Evolutionary conservation across 2,888 invertebrate species (phyloP).

Genomic region (Agrochola lota): DNA sequence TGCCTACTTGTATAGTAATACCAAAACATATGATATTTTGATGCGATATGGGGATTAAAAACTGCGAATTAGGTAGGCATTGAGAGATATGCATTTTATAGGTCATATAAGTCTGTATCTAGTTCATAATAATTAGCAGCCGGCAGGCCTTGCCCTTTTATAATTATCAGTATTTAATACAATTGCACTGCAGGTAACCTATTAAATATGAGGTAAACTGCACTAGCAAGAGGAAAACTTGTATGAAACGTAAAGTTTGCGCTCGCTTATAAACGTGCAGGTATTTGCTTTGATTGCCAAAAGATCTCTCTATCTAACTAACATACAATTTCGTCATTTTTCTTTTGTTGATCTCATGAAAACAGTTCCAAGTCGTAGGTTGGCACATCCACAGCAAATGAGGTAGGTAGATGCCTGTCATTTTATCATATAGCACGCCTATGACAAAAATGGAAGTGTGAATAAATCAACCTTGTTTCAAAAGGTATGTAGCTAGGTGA

Average conservation of each 20-base stretch:
- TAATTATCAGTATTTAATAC: constrained; percentile 46
- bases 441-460: constrained; percentile 57
- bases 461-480: constrained; percentile 57
- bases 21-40: constrained; percentile 39
- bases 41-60: constrained; percentile 37
- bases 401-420: constrained; percentile 5
- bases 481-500: constrained; percentile 49
- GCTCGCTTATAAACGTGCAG: constrained; percentile 4
- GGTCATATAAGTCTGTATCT: constrained; percentile 31
- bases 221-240: background rate
- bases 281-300: constrained; percentile 29
- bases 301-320: constrained; percentile 9
- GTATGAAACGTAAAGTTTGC: background rate
- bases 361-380: constrained; percentile 26
- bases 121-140: constrained; percentile 33
- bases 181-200: constrained; percentile 8
- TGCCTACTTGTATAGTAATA: background rate
- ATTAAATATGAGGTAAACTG: constrained; percentile 31
- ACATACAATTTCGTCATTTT: constrained; percentile 32
- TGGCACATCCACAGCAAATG: constrained; percentile 29
- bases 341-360: constrained; percentile 37
- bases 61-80: constrained; percentile 30
- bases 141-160: constrained; percentile 44
- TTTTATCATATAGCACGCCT: constrained; percentile 36
- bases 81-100: constrained; percentile 54